Conservation (phyloP, 1,140 invertebrate genomes). For the Camponotus vicinus region DNA sequence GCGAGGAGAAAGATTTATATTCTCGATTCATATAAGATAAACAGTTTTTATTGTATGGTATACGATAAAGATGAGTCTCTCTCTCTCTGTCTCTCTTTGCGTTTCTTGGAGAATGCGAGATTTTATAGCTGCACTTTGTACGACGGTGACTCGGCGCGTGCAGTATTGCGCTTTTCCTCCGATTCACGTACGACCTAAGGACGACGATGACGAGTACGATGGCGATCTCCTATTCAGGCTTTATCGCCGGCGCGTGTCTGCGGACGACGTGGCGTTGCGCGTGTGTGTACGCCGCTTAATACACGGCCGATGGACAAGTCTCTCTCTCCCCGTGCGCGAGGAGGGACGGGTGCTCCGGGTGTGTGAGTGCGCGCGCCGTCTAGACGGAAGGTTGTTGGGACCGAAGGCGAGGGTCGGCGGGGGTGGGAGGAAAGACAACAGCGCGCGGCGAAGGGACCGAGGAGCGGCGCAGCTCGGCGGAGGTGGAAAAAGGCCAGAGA, state of each 20-base stretch:
- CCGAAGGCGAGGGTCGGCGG: slow-evolving; percentile 71
- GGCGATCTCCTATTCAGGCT: slow-evolving; percentile 52
- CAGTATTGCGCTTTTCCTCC: slow-evolving; percentile 44
- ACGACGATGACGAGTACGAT: slow-evolving; percentile 25
- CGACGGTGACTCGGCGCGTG: slow-evolving; percentile 2
- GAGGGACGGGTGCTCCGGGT: slow-evolving; percentile 15
- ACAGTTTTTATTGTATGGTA: not conserved
- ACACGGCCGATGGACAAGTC: slow-evolving; percentile 40
- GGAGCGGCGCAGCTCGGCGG: slow-evolving; percentile 59
- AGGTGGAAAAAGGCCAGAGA: slow-evolving; percentile 65
- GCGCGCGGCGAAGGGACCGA: slow-evolving; percentile 64
- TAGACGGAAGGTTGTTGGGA: slow-evolving; percentile 82
- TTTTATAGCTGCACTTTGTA: slow-evolving; percentile 14
- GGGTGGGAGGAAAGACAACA: slow-evolving; percentile 70
- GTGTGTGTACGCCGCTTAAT: slow-evolving; percentile 40
- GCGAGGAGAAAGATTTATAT: not conserved
- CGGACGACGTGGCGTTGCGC: slow-evolving; percentile 34
- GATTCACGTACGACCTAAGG: slow-evolving; percentile 40
- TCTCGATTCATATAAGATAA: not conserved
- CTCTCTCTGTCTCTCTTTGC: not conserved
- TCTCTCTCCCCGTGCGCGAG: slow-evolving; percentile 46
- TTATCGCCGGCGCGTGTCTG: slow-evolving; percentile 63
- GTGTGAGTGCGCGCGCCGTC: slow-evolving; percentile 78
- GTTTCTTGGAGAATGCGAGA: slow-evolving; percentile 18
- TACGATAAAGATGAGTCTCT: not conserved